Base-by-base conservation (phyloP, 2,113 vertebrate species). In the Grammomys dolichurus region DNA sequence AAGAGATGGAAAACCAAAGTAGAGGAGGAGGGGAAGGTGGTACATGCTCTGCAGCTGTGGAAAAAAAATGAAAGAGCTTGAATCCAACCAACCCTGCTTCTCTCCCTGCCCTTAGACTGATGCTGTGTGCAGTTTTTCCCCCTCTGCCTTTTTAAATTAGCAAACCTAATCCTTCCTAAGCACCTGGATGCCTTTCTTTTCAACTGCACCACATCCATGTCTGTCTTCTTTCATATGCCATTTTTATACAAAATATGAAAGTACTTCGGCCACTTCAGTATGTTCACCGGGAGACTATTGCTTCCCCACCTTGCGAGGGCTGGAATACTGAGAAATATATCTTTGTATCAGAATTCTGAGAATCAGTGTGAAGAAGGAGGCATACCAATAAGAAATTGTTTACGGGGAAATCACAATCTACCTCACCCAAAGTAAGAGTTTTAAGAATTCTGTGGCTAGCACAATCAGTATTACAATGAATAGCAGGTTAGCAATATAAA, bases 161-260 rank as follows among this genome's bases (percentile, higher is more conserved):
- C 95, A 96, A 96, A 87, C 77, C 26, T 95, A 33, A 97, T 97
- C 72, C 95, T 97, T 87, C 72, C 76, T 95, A 95, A 97, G 89
- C 40, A 97, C 69, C 84, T 96, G 82, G 90, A 60, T 96, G 94
- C 28, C 96, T 98, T 95, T 43, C 67, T 98, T 43, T 95, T 96
- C 78, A 91, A 91, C 89, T 12, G 2, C n/a, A 56, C 77, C 33
- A 0, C 48, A 17, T 77, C 36, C 0, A 9, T 89, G 72, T 89
- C 95, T 94, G 87, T 84, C 89, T 97, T 70, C 95, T 98, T 98
- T 98, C 56, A 97, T 97, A 92, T 94, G 31, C 78, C 97, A 97
- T 98, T 97, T 96, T 95, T 92, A 94, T 96, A 94, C 95, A 98
- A 97, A 96, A 96, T 93, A 77, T 43, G 89, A 97, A 97, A 87